These are phyloP conservation scores for Chaitophorus viminalis DNA, from an alignment of 2,888 invertebrate species.

Conservation along the genomic window DNA sequence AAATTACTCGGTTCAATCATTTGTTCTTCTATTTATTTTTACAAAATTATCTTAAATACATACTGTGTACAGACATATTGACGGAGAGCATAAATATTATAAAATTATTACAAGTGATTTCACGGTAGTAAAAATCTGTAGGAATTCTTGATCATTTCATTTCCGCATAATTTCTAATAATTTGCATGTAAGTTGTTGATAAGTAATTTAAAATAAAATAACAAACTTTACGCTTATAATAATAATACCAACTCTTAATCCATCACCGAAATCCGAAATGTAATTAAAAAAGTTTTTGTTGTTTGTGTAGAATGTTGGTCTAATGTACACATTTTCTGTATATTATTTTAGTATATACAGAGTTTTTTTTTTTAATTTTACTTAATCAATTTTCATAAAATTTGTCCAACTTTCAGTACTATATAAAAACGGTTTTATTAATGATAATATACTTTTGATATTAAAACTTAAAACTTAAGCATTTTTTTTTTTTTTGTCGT, in stretches of 20 bases:
- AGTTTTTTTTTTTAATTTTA: slow-evolving; percentile 31
- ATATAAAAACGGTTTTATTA: slow-evolving; percentile 6
- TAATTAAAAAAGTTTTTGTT: slow-evolving; percentile 55
- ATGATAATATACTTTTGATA: not conserved
- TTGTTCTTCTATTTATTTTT: no score
- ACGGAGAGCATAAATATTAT: no score
- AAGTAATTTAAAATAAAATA: slow-evolving; percentile 40
- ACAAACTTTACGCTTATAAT: slow-evolving; percentile 40
- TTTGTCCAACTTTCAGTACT: slow-evolving; percentile 2
- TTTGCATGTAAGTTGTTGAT: slow-evolving; percentile 20
- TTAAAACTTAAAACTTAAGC: slow-evolving; percentile 1
- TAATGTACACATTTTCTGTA: slow-evolving; percentile 22
- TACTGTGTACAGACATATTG: no score
- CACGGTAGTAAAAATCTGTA: not conserved
- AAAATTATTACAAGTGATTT: no score
- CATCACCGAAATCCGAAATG: slow-evolving; percentile 36
- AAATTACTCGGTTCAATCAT: no score
- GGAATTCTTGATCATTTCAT: not conserved
- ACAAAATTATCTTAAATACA: no score
- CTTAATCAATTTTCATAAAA: slow-evolving; percentile 38
- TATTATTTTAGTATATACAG: slow-evolving; percentile 20
- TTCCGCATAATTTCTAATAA: not conserved
- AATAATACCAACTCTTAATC: slow-evolving; percentile 44
- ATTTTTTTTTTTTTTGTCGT: not conserved
- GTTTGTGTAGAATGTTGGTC: slow-evolving; percentile 11